These are phyloP conservation scores for Vicugna pacos DNA, from an alignment of 2,113 vertebrate genomes.

Conservation along the genomic window DNA sequence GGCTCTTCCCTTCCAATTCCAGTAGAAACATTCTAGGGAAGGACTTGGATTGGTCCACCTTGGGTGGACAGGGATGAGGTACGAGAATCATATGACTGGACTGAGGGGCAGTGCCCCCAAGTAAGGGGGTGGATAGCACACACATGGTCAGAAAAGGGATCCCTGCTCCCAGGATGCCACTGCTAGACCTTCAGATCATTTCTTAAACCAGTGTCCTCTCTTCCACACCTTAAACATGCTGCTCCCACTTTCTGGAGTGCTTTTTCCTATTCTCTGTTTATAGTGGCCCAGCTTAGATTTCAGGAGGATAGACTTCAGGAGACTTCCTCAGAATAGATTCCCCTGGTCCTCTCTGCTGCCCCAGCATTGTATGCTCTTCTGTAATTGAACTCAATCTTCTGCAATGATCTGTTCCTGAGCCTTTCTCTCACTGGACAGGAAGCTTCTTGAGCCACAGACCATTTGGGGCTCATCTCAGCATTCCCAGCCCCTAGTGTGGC, in stretches of 20 bases:
- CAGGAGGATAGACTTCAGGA: background rate
- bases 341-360: background rate
- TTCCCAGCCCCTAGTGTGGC: background rate
- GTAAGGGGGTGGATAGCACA: background rate
- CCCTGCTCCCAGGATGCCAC: background rate
- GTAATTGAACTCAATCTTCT: background rate
- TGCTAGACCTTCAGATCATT: background rate
- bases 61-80: background rate
- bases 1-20: background rate
- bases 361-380: background rate
- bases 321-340: background rate
- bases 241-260: background rate
- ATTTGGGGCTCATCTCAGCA: background rate
- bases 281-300: background rate
- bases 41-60: background rate
- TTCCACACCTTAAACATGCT: background rate
- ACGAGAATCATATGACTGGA: background rate
- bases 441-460: background rate
- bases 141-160: background rate
- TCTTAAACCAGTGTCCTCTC: background rate
- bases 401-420: background rate
- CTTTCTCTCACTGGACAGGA: background rate
- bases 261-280: background rate
- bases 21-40: background rate
- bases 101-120: background rate